phyloP scores from a whole-genome alignment of 2,888 invertebrate species.

The Epicampocera succincta region DNA sequence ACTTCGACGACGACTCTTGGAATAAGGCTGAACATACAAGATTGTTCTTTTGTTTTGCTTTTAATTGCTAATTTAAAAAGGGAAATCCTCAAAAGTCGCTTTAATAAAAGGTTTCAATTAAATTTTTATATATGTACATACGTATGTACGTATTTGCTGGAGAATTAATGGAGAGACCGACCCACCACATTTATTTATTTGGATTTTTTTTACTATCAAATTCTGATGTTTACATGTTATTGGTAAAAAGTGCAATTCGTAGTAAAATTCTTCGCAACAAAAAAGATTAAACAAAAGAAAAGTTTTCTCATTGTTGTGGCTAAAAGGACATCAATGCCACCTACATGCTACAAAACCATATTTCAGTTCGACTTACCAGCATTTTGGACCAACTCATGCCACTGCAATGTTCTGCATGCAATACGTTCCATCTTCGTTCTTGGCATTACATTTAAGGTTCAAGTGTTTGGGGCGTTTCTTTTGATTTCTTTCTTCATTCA shows the following conservation, averaged over 20 bases:
- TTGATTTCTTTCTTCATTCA: not conserved
- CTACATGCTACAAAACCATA: conserved; percentile 5
- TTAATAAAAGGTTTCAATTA: too few relatives aligned
- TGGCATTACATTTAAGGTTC: conserved; percentile 49
- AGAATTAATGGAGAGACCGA: too few relatives aligned
- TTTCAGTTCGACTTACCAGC: not conserved
- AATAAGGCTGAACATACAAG: too few relatives aligned
- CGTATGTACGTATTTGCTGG: too few relatives aligned
- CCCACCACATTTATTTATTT: too few relatives aligned
- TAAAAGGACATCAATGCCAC: conserved; percentile 13
- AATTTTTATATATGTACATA: too few relatives aligned
- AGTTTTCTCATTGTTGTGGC: conserved; percentile 1
- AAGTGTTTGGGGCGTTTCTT: conserved; percentile 31
- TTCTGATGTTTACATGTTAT: not conserved
- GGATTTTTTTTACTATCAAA: not conserved
- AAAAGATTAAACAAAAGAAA: conserved; percentile 18
- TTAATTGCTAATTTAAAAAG: too few relatives aligned
- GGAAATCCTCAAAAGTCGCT: too few relatives aligned
- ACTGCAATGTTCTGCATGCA: not conserved
- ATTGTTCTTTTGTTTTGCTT: too few relatives aligned
- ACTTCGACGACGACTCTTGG: too few relatives aligned
- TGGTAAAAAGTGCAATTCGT: not conserved
- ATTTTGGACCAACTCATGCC: not conserved
- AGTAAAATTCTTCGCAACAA: conserved; percentile 7
- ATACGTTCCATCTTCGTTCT: conserved; percentile 22